These are phyloP conservation scores for Sarcophaga subvicina DNA, from an alignment of 2,888 invertebrate species.

Conservation along the genomic window DNA sequence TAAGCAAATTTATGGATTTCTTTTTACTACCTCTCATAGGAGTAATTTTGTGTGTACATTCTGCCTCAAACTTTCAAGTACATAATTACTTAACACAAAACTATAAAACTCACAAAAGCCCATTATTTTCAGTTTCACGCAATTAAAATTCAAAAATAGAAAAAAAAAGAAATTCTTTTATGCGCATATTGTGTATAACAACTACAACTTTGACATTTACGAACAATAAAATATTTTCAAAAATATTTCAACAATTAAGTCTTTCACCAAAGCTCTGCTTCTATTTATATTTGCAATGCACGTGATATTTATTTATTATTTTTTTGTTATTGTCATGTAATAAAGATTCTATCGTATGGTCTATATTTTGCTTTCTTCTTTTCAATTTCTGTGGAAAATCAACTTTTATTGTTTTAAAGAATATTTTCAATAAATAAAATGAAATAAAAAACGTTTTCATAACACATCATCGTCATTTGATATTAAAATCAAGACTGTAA, in stretches of 20 bases:
- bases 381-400: neutral
- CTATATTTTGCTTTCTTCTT: neutral
- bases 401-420: slow-evolving; percentile 18
- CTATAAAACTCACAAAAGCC: neutral
- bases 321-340: neutral
- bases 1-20: too few relatives aligned
- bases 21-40: too few relatives aligned
- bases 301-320: neutral
- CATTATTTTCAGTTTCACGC: slow-evolving; percentile 40
- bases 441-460: neutral
- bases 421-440: neutral
- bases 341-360: neutral
- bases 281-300: neutral
- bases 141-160: slow-evolving; percentile 32
- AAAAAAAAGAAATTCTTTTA: neutral
- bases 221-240: slow-evolving; percentile 6
- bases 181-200: neutral
- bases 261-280: neutral
- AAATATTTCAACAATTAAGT: slow-evolving; percentile 8
- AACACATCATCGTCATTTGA: neutral
- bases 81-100: too few relatives aligned
- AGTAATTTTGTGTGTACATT: too few relatives aligned
- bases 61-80: too few relatives aligned
- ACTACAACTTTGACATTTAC: slow-evolving; percentile 45
- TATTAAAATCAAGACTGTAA: slow-evolving; percentile 5